Evolutionary conservation across 1,140 invertebrate species (phyloP).

Genomic region (Trichonephila inaurata): DNA sequence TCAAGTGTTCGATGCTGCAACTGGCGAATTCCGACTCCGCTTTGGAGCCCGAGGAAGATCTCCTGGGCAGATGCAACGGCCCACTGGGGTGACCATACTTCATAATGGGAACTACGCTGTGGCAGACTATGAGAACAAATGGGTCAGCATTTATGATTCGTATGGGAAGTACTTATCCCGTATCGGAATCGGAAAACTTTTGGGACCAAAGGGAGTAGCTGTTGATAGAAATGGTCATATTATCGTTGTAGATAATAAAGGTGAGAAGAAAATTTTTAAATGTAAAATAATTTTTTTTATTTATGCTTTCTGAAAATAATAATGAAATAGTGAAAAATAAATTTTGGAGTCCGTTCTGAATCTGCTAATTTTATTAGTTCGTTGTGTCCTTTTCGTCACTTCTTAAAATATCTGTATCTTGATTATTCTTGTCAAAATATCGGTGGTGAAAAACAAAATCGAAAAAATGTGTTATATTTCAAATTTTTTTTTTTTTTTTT

Average conservation of each 20-base stretch:
- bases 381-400: too few relatives aligned
- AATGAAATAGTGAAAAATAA: too few relatives aligned
- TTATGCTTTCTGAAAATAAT: too few relatives aligned
- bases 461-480: too few relatives aligned
- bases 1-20: conserved; percentile 81
- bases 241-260: conserved; percentile 86
- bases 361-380: too few relatives aligned
- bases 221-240: conserved; percentile 93
- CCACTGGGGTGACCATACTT: conserved; percentile 83
- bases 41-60: conserved; percentile 67
- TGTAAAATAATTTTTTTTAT: too few relatives aligned
- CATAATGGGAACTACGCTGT: conserved; percentile 84
- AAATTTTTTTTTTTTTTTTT: too few relatives aligned
- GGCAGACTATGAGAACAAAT: conserved; percentile 85
- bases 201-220: conserved; percentile 86
- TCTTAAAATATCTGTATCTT: too few relatives aligned
- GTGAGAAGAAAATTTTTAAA: conserved; percentile 79
- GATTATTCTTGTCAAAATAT: too few relatives aligned
- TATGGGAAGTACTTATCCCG: conserved; percentile 83
- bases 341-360: too few relatives aligned
- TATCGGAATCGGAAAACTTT: conserved; percentile 83
- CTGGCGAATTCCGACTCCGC: conserved; percentile 78
- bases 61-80: conserved; percentile 79
- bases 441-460: too few relatives aligned
- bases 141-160: conserved; percentile 83